Conservation (phyloP, 2,888 invertebrate species). For the Chloroclystis v-ata region DNA sequence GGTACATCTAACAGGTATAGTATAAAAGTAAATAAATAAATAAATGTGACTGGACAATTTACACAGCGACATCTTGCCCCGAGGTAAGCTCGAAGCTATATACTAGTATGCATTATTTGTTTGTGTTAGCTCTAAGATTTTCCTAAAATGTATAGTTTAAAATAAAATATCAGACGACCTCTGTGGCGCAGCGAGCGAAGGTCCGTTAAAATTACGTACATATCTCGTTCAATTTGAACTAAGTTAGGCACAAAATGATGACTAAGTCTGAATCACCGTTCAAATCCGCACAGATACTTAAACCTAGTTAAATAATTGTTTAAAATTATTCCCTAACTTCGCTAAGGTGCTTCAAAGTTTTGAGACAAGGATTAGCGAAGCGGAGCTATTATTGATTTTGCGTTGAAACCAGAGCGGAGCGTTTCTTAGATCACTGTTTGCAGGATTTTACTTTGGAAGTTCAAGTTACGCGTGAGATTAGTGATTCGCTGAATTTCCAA, state of each 20-base stretch:
- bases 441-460: not conserved
- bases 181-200: too few species aligned
- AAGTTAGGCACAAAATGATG: conserved; percentile 38
- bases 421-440: conserved; percentile 1
- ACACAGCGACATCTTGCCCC: too few species aligned
- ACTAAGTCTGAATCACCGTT: conserved; percentile 26
- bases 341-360: conserved; percentile 15
- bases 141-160: too few species aligned
- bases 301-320: conserved; percentile 12
- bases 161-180: too few species aligned
- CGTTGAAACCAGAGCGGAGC: conserved; percentile 8
- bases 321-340: conserved; percentile 18
- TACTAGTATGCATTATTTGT: too few species aligned
- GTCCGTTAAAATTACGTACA: not conserved
- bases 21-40: too few species aligned
- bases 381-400: conserved; percentile 16
- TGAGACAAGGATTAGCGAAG: conserved; percentile 13
- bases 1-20: too few species aligned
- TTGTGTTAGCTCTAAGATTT: too few species aligned
- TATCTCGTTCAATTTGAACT: conserved; percentile 21
- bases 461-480: not conserved
- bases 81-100: too few species aligned
- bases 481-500: not conserved
- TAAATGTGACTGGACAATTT: not conserved
- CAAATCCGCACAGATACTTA: conserved; percentile 19